These are phyloP conservation scores for Maccullochella peelii DNA, from an alignment of 2,113 vertebrate genomes.

Conservation along the genomic window DNA sequence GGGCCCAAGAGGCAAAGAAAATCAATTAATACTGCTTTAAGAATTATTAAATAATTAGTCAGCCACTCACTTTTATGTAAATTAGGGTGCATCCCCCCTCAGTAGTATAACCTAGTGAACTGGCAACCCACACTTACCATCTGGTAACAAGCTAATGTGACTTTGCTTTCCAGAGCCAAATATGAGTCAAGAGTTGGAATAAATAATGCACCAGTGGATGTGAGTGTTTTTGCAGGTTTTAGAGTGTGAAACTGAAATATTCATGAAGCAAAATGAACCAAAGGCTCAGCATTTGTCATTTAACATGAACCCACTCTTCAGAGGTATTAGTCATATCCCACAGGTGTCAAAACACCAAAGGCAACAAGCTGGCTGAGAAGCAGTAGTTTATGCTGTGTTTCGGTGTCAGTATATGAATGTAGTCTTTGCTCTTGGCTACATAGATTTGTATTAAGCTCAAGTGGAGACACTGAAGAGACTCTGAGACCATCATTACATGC, in stretches of 20 bases:
- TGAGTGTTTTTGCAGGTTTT: constrained; percentile 44
- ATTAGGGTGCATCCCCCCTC: neutral
- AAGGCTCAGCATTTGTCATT: constrained; percentile 4
- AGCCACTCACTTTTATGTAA: neutral
- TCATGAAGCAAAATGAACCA: constrained; percentile 48
- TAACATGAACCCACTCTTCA: neutral
- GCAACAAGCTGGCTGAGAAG: neutral
- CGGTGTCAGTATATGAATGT: neutral
- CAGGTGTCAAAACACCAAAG: constrained; percentile 30
- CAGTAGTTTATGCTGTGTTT: neutral
- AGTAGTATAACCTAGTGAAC: constrained; percentile 21
- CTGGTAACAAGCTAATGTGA: constrained; percentile 34
- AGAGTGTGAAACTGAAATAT: constrained; percentile 43
- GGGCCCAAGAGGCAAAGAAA: neutral
- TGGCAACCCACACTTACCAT: constrained; percentile 19
- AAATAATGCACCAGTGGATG: constrained; percentile 39
- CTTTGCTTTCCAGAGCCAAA: constrained; percentile 29
- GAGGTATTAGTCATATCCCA: neutral
- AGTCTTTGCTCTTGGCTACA: neutral
- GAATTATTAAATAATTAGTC: neutral
- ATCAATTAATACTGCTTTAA: neutral
- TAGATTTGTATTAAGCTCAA: neutral
- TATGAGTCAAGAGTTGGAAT: constrained; percentile 27
- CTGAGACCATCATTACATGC: neutral
- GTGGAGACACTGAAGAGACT: neutral